Base-by-base conservation (phyloP, 2,113 vertebrate species). In the Morone saxatilis region DNA sequence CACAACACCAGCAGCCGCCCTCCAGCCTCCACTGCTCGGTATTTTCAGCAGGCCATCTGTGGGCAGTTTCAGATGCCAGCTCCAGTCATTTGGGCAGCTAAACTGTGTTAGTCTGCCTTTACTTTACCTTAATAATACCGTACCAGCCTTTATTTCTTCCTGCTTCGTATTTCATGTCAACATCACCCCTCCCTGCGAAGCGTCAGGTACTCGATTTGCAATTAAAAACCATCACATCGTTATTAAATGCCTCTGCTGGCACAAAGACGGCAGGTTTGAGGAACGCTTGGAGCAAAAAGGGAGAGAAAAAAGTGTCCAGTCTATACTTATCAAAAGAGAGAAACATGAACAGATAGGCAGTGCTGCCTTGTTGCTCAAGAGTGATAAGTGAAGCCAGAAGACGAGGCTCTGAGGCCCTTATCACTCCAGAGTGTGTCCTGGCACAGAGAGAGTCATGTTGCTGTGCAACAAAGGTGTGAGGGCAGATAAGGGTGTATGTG, bases 321-420 rank as follows among this genome's bases (percentile, higher is more conserved):
- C 43, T 81, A 20, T n/a, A 81, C 83, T 91, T 89, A 89, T 92
- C 86, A 85, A 50, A 68, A 75, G 71, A 61, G 85, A 54, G 66
- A 87, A 90, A 83, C 76, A 80, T 66, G 79, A 80, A 78, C 59
- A 59, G 84, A 83, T 48, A 87, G 78, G 53, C 87, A 20, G 70
- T 1, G 76, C 80, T 88, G 78, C 87, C 91, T 87, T 91, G 89
- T 93, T 92, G 92, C 86, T 81, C 50, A 38, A 77, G 60, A 86
- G 84, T 81, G 93, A 93, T 94, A 93, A 94, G 91, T 89, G 72
- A 86, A 89, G 84, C 76, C 86, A 67, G 78, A 74, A 65, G 79
- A 90, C 70, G 89, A 84, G 85, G 66, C 78, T 72, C 87, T 17
- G 77, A 86, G 85, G 86, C 57, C 63, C 76, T 92, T 94, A 94